Conservation (phyloP, 2,797 vertebrate species). For the Sebastes iracundus region DNA sequence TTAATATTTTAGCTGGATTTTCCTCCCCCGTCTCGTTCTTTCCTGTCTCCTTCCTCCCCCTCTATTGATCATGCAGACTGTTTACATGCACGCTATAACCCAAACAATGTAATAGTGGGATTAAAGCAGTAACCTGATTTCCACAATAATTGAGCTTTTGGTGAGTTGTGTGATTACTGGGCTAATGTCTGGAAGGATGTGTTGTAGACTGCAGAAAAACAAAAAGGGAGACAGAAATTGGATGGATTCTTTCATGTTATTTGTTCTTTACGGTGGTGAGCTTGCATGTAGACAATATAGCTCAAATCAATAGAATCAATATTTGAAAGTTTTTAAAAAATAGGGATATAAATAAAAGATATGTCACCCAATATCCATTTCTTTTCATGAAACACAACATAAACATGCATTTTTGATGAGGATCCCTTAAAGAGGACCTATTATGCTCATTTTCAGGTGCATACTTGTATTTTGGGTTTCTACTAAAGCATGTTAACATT, state of each 20-base stretch:
- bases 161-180: constrained; percentile 30
- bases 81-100: constrained; percentile 22
- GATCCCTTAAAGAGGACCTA: too few relatives aligned
- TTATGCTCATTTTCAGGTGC: rapidly evolving
- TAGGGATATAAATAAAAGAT: neutral
- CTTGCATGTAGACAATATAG: neutral
- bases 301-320: neutral
- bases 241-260: neutral
- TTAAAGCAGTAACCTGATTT: constrained; percentile 55
- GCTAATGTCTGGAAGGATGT: constrained; percentile 31
- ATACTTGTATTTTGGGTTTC: neutral
- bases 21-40: neutral
- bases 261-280: neutral
- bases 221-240: neutral
- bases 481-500: rapidly evolving
- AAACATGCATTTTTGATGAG: neutral
- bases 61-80: constrained; percentile 10
- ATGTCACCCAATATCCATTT: neutral
- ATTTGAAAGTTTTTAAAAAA: neutral
- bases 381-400: neutral
- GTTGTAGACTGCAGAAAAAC: neutral
- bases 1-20: constrained; percentile 20
- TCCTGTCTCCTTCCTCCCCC: neutral
- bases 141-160: constrained; percentile 32
- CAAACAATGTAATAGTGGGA: constrained; percentile 45